Percentiles rank a stretch among this genome's conserved stretches.
phyloP scores from a whole-genome alignment of 2,797 vertebrate genomes.

The Hephaestus fuliginosus region DNA sequence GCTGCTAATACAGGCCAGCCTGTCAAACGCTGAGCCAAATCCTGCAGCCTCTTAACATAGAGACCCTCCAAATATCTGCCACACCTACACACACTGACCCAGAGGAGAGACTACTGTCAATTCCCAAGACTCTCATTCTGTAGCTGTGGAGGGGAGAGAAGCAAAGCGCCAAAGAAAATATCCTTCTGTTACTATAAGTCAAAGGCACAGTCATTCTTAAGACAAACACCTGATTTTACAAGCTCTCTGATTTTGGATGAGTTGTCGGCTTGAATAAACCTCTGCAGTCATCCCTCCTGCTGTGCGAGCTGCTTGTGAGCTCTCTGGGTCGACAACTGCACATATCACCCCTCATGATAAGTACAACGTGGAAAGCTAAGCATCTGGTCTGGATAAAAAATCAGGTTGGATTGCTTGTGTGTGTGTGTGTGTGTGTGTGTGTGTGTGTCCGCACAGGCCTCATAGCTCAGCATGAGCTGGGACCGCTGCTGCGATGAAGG shows the following conservation, averaged over 20 bases:
- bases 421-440: conserved; percentile 29
- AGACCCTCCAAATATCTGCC: conserved; percentile 32
- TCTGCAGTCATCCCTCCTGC: neutral
- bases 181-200: conserved; percentile 9
- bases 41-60: conserved; percentile 37
- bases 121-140: conserved; percentile 10
- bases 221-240: conserved; percentile 10
- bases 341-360: conserved; percentile 30
- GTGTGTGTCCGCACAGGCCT: conserved; percentile 28
- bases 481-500: conserved; percentile 57
- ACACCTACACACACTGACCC: conserved; percentile 29
- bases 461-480: conserved; percentile 54
- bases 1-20: conserved; percentile 34
- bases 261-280: conserved; percentile 25
- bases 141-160: neutral
- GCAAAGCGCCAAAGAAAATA: conserved; percentile 14
- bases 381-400: conserved; percentile 72
- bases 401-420: conserved; percentile 4
- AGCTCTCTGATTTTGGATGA: conserved; percentile 9
- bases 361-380: conserved; percentile 51
- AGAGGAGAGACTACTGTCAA: neutral
- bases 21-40: conserved; percentile 37
- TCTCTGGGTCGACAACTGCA: conserved; percentile 52
- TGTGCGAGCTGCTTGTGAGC: conserved; percentile 43
- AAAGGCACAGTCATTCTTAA: neutral